phyloP scores from a whole-genome alignment of 1,140 invertebrate genomes.

The Ips typographus region DNA sequence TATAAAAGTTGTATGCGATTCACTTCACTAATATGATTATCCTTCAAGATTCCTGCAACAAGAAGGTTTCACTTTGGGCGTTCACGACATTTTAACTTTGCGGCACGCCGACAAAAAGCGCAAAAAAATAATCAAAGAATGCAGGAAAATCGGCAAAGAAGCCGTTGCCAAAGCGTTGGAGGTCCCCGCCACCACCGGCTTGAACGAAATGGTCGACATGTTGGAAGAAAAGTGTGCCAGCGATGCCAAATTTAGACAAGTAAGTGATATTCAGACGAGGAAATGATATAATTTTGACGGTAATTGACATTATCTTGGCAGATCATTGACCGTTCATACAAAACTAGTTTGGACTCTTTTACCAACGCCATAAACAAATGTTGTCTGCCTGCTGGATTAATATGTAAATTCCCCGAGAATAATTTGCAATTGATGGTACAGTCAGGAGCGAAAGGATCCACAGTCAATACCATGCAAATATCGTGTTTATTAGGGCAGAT shows the following conservation, averaged over 20 bases:
- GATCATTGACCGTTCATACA: conserved; percentile 84
- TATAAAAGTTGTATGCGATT: not conserved
- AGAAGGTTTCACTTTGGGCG: conserved; percentile 92
- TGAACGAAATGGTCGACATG: conserved; percentile 62
- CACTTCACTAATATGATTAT: not conserved
- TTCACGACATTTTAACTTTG: conserved; percentile 90
- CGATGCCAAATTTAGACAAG: conserved; percentile 75
- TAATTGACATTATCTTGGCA: conserved; percentile 3
- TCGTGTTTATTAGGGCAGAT: conserved; percentile 96
- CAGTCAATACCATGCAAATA: conserved; percentile 96
- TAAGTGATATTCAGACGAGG: conserved; percentile 45
- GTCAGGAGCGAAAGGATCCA: conserved; percentile 97
- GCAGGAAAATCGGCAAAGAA: conserved; percentile 58
- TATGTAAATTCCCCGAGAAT: conserved; percentile 89
- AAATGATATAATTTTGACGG: not conserved
- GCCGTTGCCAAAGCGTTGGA: conserved; percentile 74
- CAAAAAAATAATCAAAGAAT: conserved; percentile 68
- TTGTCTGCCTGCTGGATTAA: conserved; percentile 79
- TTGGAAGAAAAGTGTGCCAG: conserved; percentile 71
- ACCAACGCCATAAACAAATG: conserved; percentile 90
- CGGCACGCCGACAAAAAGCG: conserved; percentile 71
- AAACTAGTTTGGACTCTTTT: conserved; percentile 74
- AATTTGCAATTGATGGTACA: conserved; percentile 98
- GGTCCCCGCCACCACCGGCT: conserved; percentile 58
- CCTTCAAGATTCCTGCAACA: conserved; percentile 72